Evolutionary conservation across 2,113 vertebrate species (phyloP).

Genomic region (Gila orcuttii): DNA sequence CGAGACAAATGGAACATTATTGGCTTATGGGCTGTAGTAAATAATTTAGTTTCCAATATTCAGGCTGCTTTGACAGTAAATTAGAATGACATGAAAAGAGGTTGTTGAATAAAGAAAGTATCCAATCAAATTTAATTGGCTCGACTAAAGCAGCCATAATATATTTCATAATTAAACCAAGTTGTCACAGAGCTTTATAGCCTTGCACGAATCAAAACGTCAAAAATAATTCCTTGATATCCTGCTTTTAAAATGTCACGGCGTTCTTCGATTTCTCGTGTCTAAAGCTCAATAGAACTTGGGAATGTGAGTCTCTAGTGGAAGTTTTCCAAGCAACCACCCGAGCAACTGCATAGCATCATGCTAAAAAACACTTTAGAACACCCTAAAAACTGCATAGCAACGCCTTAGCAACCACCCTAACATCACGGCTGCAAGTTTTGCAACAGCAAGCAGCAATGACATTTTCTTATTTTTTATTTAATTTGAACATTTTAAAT

Average conservation of each 20-base stretch:
- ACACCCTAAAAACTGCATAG: no score
- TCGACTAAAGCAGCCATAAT: conserved; percentile 95
- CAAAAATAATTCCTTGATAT: conserved; percentile 88
- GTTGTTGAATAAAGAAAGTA: conserved; percentile 99
- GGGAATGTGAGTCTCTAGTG: conserved; percentile 32
- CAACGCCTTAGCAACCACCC: no score
- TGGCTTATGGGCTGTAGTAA: conserved; percentile 96
- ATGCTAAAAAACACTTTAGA: not conserved
- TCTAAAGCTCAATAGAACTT: conserved; percentile 61
- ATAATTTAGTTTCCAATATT: conserved; percentile 98
- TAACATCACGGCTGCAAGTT: no score
- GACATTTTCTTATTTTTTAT: no score
- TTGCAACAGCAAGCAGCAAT: no score
- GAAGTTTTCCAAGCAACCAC: not conserved
- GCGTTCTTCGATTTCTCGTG: conserved; percentile 62
- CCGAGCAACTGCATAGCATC: not conserved
- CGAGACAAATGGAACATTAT: conserved; percentile 97
- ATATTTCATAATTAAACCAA: conserved; percentile 97
- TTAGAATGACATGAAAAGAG: conserved; percentile 99
- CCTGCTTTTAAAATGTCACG: conserved; percentile 84
- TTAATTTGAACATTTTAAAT: no score
- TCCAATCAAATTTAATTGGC: conserved; percentile 99
- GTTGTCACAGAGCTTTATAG: conserved; percentile 92
- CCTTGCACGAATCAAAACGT: conserved; percentile 93
- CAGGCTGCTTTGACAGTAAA: conserved; percentile 97